phyloP scores from a whole-genome alignment of 2,888 invertebrate genomes.

The Dexiosoma caninum region DNA sequence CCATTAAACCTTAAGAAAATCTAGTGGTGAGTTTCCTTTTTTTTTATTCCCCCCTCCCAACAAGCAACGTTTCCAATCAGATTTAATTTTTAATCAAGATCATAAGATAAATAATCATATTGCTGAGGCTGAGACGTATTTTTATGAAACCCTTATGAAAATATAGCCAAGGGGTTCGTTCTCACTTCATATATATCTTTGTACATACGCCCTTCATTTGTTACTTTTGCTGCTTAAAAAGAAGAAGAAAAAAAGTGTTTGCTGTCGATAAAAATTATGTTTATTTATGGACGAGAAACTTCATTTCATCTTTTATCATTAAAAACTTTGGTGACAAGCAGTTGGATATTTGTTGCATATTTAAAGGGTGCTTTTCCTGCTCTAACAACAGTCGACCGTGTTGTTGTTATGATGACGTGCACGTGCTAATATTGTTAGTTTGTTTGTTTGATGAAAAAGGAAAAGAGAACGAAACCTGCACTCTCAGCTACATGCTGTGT shows the following conservation, averaged over 20 bases:
- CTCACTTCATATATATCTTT: too few relatives aligned
- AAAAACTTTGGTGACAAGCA: conserved; percentile 59
- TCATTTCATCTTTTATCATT: conserved; percentile 52
- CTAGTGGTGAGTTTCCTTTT: conserved; percentile 13
- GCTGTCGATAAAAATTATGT: conserved; percentile 11
- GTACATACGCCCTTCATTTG: conserved; percentile 35
- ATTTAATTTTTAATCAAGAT: conserved; percentile 42
- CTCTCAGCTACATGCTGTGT: conserved; percentile 60
- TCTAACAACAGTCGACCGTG: background rate
- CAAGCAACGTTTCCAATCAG: conserved; percentile 13
- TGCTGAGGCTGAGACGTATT: conserved; percentile 22
- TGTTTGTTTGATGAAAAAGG: too few relatives aligned
- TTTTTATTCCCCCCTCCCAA: too few relatives aligned
- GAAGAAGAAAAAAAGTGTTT: background rate
- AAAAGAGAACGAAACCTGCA: conserved; percentile 18
- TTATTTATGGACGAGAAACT: conserved; percentile 28
- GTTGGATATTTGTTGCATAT: conserved; percentile 34
- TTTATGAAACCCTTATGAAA: conserved; percentile 26
- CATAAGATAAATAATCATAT: conserved; percentile 56
- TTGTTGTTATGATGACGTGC: background rate
- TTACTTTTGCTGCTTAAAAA: background rate
- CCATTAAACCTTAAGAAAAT: background rate
- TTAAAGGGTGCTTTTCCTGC: conserved; percentile 28
- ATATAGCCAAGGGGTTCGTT: conserved; percentile 8
- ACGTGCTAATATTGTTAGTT: conserved; percentile 22